A percentile compares a stretch with the other conserved stretches of the same genome.
phyloP scores from a whole-genome alignment of 1,140 invertebrate species.

The Neodiprion pinetum region DNA sequence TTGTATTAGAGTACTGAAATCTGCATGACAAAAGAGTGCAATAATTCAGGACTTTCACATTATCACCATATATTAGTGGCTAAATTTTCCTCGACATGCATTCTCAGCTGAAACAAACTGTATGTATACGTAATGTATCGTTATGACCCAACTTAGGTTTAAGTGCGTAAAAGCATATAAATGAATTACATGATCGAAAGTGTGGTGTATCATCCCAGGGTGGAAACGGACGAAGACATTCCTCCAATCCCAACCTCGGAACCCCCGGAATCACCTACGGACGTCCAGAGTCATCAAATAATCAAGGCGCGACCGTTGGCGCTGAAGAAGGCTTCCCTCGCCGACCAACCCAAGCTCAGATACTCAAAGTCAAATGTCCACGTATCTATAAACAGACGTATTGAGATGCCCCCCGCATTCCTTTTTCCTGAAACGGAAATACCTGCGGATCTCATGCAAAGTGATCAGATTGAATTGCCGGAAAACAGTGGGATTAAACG shows the following conservation, averaged over 20 bases:
- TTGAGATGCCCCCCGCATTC: slow-evolving; percentile 83
- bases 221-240: slow-evolving; percentile 57
- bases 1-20: too few species aligned
- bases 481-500: slow-evolving; percentile 44
- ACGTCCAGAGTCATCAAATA: slow-evolving; percentile 60
- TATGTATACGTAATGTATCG: too few species aligned
- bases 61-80: too few species aligned
- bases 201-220: slow-evolving; percentile 29
- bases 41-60: too few species aligned
- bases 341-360: slow-evolving; percentile 78
- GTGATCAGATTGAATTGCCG: slow-evolving; percentile 51
- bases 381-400: slow-evolving; percentile 75
- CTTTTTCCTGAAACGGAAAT: slow-evolving; percentile 79
- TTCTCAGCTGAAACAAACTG: too few species aligned
- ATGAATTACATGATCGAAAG: too few species aligned
- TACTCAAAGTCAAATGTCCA: slow-evolving; percentile 67
- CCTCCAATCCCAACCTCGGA: slow-evolving; percentile 58
- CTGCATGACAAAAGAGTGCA: too few species aligned
- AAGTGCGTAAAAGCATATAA: too few species aligned
- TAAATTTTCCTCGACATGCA: too few species aligned
- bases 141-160: too few species aligned
- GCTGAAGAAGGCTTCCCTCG: slow-evolving; percentile 77
- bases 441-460: slow-evolving; percentile 66
- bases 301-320: slow-evolving; percentile 83
- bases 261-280: slow-evolving; percentile 58